Percentiles rank a stretch among this genome's conserved stretches.
phyloP scores from a whole-genome alignment of 2,797 vertebrate species.

The Takifugu rubripes region DNA sequence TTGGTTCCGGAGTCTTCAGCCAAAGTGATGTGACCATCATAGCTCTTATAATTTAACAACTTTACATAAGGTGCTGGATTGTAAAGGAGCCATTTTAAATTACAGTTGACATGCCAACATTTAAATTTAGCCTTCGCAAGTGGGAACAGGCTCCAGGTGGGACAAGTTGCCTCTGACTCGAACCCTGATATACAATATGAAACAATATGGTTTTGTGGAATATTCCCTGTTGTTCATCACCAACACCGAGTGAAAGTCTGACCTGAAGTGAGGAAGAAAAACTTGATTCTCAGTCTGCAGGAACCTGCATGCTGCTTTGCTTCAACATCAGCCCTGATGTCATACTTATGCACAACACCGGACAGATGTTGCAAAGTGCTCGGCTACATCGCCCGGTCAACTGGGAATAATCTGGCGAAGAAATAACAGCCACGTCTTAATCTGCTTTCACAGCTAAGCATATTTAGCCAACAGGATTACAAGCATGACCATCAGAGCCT shows the following conservation, averaged over 20 bases:
- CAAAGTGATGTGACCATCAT: too few species aligned
- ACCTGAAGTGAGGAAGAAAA: too few species aligned
- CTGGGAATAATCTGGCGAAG: constrained; percentile 64
- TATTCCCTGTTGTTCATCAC: neutral
- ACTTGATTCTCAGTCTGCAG: neutral
- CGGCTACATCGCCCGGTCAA: constrained; percentile 55
- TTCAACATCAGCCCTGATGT: constrained; percentile 30
- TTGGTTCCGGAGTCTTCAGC: too few species aligned
- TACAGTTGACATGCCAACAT: too few species aligned
- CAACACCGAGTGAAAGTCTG: neutral
- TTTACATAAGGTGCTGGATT: too few species aligned
- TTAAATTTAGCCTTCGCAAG: too few species aligned
- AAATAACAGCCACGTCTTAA: constrained; percentile 72
- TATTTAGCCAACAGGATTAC: constrained; percentile 77
- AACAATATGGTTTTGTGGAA: too few species aligned
- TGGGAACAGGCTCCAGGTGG: too few species aligned
- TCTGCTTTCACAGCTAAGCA: constrained; percentile 77
- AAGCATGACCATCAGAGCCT: constrained; percentile 71
- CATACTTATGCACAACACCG: constrained; percentile 44
- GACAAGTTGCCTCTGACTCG: too few species aligned
- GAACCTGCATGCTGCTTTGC: constrained; percentile 13
- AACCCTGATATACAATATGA: too few species aligned
- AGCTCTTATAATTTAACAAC: too few species aligned
- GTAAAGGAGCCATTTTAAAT: too few species aligned
- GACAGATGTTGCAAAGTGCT: constrained; percentile 56